Conservation (phyloP, 2,113 vertebrate species). For the Entelurus aequoreus region DNA sequence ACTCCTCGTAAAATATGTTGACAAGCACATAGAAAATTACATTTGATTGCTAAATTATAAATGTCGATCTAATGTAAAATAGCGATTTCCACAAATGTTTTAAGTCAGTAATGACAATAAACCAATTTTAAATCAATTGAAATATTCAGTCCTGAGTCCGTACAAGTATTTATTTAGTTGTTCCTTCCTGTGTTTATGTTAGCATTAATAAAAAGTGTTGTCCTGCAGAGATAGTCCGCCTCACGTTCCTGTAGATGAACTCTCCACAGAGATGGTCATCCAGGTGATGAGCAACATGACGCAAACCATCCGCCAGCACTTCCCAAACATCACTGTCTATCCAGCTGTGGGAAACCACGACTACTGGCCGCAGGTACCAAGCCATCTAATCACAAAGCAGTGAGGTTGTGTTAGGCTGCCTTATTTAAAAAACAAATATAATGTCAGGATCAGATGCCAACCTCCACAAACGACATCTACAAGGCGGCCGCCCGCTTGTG, state of each 20-base stretch:
- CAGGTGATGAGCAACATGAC: slow-evolving; percentile 87
- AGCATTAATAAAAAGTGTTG: neutral
- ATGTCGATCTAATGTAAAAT: too few relatives aligned
- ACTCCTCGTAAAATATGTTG: too few relatives aligned
- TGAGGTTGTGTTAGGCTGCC: too few relatives aligned
- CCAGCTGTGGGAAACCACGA: slow-evolving; percentile 94
- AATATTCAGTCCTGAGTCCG: too few relatives aligned
- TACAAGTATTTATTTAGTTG: too few relatives aligned
- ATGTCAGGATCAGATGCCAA: slow-evolving; percentile 85
- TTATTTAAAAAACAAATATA: slow-evolving; percentile 1
- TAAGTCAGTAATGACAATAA: neutral
- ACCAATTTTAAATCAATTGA: too few relatives aligned
- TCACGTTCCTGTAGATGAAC: slow-evolving; percentile 80
- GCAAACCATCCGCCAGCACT: slow-evolving; percentile 73
- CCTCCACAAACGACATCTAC: slow-evolving; percentile 78
- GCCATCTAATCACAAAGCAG: neutral
- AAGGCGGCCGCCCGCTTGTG: slow-evolving; percentile 82
- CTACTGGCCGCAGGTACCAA: slow-evolving; percentile 91
- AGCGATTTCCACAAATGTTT: too few relatives aligned
- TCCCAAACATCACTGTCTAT: slow-evolving; percentile 84
- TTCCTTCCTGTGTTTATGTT: neutral
- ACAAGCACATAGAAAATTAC: too few relatives aligned
- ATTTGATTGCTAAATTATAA: too few relatives aligned
- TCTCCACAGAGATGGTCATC: slow-evolving; percentile 86
- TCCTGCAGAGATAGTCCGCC: slow-evolving; percentile 87